These are phyloP conservation scores for Malurus melanocephalus DNA, from an alignment of 2,113 vertebrate genomes.

Conservation along the genomic window DNA sequence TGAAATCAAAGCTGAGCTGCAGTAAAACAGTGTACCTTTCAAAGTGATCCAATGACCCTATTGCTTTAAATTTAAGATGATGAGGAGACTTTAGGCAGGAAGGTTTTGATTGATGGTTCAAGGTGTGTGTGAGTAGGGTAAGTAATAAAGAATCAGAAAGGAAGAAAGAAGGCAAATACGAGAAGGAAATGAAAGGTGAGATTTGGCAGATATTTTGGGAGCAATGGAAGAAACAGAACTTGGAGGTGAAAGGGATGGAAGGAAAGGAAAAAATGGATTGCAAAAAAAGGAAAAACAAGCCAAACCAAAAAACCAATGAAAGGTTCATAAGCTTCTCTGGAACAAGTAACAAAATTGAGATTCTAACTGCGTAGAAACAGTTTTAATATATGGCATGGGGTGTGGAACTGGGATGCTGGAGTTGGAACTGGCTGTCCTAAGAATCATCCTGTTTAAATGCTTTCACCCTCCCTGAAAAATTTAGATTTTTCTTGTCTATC, in stretches of 20 bases:
- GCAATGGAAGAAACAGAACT: background rate
- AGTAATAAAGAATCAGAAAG: background rate
- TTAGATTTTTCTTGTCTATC: background rate
- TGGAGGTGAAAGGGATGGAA: background rate
- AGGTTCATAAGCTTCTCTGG: background rate
- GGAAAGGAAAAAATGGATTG: background rate
- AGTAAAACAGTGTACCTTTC: background rate
- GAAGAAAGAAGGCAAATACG: background rate
- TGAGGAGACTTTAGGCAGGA: background rate
- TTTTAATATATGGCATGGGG: background rate
- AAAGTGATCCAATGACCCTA: background rate
- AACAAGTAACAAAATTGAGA: background rate
- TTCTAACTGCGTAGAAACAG: background rate
- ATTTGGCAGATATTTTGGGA: background rate
- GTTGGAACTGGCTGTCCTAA: background rate
- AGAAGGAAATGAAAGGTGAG: slow-evolving; percentile 4
- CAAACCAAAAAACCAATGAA: background rate
- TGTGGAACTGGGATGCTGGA: background rate
- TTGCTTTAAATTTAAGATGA: background rate
- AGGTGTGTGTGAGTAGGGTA: background rate
- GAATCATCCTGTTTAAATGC: background rate
- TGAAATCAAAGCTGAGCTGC: background rate
- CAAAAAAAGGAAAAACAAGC: background rate
- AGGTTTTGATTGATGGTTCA: background rate
- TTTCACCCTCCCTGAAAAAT: background rate